phyloP scores from a whole-genome alignment of 2,888 invertebrate species.

The Aleiodes alternator region DNA sequence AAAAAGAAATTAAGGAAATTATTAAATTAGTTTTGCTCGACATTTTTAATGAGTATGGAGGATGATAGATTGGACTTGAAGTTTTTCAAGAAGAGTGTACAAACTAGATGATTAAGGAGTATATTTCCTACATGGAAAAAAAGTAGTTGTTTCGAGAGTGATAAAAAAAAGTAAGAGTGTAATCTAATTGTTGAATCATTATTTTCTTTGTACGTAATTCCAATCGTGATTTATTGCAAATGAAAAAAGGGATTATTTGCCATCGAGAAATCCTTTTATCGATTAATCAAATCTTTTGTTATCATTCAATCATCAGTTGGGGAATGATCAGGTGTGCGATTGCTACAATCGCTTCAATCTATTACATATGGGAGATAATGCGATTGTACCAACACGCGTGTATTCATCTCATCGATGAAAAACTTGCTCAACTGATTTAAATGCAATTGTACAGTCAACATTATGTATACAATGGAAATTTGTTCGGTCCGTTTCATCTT shows the following conservation, averaged over 20 bases:
- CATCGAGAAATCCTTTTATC: too few relatives aligned
- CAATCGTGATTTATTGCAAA: too few relatives aligned
- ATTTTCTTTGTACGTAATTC: too few relatives aligned
- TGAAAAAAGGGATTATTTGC: too few relatives aligned
- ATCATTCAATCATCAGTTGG: too few relatives aligned
- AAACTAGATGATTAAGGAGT: background rate
- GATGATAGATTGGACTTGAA: background rate
- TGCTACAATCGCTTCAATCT: too few relatives aligned
- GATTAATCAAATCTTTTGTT: too few relatives aligned
- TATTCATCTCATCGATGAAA: constrained; percentile 40
- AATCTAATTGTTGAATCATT: too few relatives aligned
- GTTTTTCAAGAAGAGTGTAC: background rate
- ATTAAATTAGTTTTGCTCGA: constrained; percentile 18
- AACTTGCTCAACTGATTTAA: constrained; percentile 53
- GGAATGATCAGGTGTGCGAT: too few relatives aligned
- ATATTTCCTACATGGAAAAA: too few relatives aligned
- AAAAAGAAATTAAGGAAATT: constrained; percentile 21
- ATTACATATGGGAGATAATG: constrained; percentile 12
- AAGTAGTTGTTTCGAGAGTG: too few relatives aligned
- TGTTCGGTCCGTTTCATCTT: constrained; percentile 17
- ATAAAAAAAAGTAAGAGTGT: too few relatives aligned
- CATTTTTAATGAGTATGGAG: constrained; percentile 29
- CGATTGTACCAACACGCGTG: background rate
- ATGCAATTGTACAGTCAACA: constrained; percentile 53
- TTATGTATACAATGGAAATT: constrained; percentile 56